Evolutionary conservation across 2,888 invertebrate species (phyloP), one percentile per base, ranked within the genome.

Genomic region (Pyrrhosoma nymphula): DNA sequence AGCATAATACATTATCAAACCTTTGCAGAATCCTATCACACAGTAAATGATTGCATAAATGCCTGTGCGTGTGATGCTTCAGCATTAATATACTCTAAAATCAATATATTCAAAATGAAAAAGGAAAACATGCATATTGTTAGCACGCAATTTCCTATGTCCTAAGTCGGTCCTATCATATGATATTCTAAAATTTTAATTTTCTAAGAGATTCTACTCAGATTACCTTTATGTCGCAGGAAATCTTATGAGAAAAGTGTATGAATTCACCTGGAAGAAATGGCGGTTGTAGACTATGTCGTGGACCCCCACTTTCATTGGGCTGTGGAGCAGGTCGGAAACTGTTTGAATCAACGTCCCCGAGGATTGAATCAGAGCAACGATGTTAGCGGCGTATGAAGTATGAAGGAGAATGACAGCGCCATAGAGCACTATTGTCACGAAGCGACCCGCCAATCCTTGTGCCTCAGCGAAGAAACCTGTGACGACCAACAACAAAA

Each of bases 261-360:
- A 69, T 1, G 14, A 35, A 75, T 95, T 95, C 95, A 95, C 95
- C 75, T 95, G 91, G 63, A 96, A 96, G 88, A 95, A 96, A 69
- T 95, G 95, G 56, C 95, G 96, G 93, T 96, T 96, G 95, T 97
- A 97, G 97, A 89, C 97, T 97, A 69, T 97, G 55, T 96, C 95
- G 88, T 96, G 95, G 12, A 95, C 95, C 2, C 96, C 96, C 18
- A 96, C 91, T 95, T 95, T 93, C 69, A 96, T 93, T 35, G 95
- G 95, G 88, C 95, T 96, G 93, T 96, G 20, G 18, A 96, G 88
- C 75, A 96, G 95, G 95, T 96, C 96, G 12, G 82, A 88, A 8
- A 95, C 93, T 63, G 95, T 95, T 69, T 95, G 95, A 23, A 95
- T 95, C 8, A 95, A 95, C 23, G 56, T 88, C 3, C 95, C 95